Percentiles rank a stretch among this genome's conserved stretches.
Conservation (phyloP, 1,140 invertebrate species). For the Anastatus disparis region DNA sequence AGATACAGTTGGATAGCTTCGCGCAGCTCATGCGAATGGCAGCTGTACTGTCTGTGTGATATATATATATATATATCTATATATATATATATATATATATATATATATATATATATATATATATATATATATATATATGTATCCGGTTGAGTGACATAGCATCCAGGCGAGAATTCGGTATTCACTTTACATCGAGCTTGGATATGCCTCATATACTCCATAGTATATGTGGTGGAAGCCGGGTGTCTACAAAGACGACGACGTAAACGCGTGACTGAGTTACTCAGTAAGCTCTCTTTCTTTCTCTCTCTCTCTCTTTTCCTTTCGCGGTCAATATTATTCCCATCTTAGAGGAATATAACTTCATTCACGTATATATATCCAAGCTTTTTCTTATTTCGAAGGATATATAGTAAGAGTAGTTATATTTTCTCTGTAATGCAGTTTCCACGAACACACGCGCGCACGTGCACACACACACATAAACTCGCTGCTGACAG, state of each 20-base stretch:
- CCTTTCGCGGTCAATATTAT: conserved; percentile 18
- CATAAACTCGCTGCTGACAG: not conserved
- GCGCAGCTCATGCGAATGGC: not conserved
- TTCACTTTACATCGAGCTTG: conserved; percentile 42
- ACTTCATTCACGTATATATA: not conserved
- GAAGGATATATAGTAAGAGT: too few relatives aligned
- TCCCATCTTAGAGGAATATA: not conserved
- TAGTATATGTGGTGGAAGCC: too few relatives aligned
- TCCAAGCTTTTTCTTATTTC: too few relatives aligned
- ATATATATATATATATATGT: not conserved
- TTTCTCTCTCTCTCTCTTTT: too few relatives aligned
- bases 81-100: too few relatives aligned
- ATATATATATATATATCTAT: too few relatives aligned
- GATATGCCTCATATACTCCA: not conserved
- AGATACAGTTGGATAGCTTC: too few relatives aligned
- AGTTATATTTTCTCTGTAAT: not conserved
- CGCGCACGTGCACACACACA: not conserved
- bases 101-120: not conserved
- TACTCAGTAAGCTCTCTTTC: too few relatives aligned
- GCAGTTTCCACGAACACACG: not conserved
- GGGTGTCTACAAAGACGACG: not conserved
- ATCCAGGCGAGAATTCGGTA: conserved; percentile 49
- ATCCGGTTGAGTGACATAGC: not conserved
- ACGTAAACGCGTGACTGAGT: conserved; percentile 7
- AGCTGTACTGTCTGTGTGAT: not conserved